phyloP scores from a whole-genome alignment of 2,797 vertebrate species.

The Masticophis lateralis region DNA sequence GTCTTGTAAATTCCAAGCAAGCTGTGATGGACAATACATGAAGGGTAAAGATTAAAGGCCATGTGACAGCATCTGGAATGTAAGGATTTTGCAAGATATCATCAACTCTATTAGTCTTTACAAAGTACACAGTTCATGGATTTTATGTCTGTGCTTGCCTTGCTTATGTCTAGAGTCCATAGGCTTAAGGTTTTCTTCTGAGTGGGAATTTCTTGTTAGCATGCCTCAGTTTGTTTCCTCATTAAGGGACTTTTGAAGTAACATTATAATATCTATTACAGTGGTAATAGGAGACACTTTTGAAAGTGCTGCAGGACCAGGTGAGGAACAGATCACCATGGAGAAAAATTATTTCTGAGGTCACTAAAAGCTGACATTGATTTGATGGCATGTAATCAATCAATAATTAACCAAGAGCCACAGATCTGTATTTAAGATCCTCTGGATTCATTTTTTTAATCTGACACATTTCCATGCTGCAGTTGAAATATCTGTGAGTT shows the following conservation, averaged over 20 bases:
- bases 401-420: neutral
- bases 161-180: neutral
- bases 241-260: neutral
- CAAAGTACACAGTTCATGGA: neutral
- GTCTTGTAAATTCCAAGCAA: conserved; percentile 14
- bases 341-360: neutral
- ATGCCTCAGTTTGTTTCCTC: neutral
- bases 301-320: neutral
- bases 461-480: neutral
- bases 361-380: neutral
- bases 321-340: neutral
- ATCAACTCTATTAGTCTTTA: neutral
- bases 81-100: neutral
- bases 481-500: neutral
- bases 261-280: neutral
- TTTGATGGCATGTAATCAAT: neutral
- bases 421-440: neutral
- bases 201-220: neutral
- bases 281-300: neutral
- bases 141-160: neutral
- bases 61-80: neutral
- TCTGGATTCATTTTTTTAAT: neutral
- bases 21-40: neutral
- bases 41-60: neutral
- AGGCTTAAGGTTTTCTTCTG: neutral